Evolutionary conservation across 2,797 vertebrate species (phyloP).

Genomic region (Leptatherina wallacei): DNA sequence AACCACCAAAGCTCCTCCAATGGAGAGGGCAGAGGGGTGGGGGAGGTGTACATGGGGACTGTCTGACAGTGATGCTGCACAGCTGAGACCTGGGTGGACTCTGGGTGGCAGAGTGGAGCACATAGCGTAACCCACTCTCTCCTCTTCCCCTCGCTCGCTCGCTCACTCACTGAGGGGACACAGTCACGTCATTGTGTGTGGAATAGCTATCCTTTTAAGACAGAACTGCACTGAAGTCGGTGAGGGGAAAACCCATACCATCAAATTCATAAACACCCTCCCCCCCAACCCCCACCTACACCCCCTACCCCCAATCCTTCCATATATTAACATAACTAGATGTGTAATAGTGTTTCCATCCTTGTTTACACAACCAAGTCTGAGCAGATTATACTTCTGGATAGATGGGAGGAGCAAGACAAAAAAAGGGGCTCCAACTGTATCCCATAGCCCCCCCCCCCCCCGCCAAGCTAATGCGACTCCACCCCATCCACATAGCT

Average conservation of each 20-base stretch:
- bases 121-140: conserved; percentile 59
- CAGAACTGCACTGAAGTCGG: conserved; percentile 54
- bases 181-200: conserved; percentile 80
- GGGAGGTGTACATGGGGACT: conserved; percentile 68
- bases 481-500: conserved; percentile 55
- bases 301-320: no score
- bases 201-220: conserved; percentile 71
- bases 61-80: conserved; percentile 76
- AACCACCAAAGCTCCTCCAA: conserved; percentile 56
- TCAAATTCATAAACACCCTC: conserved; percentile 50
- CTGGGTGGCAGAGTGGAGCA: conserved; percentile 79
- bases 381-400: conserved; percentile 54
- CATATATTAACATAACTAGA: conserved; percentile 39
- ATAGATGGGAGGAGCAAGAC: conserved; percentile 55
- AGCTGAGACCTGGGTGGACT: conserved; percentile 69
- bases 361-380: conserved; percentile 51
- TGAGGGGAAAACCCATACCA: conserved; percentile 73
- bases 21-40: conserved; percentile 66
- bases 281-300: no score
- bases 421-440: conserved; percentile 53
- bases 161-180: conserved; percentile 64
- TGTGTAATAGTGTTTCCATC: conserved; percentile 54
- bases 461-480: conserved; percentile 61
- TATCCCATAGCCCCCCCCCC: conserved; percentile 40
- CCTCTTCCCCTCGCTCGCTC: conserved; percentile 51